These are phyloP conservation scores for Boulengerochromis microlepis DNA, from an alignment of 2,113 vertebrate genomes.

Conservation along the genomic window DNA sequence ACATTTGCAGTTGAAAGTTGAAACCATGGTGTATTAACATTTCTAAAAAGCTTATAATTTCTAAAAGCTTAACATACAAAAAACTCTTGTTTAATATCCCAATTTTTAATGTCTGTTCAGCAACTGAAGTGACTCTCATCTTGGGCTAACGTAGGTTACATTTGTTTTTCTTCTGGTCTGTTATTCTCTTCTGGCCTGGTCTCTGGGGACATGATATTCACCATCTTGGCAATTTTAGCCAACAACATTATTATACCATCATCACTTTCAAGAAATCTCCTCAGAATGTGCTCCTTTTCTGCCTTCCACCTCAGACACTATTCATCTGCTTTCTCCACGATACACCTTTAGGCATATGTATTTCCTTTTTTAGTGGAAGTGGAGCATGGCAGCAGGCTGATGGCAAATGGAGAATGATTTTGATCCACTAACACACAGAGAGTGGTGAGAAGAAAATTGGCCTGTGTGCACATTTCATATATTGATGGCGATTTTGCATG, in stretches of 20 bases:
- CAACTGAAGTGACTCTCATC: neutral
- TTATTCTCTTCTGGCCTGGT: neutral
- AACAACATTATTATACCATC: neutral
- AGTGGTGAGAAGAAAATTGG: neutral
- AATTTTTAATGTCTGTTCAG: neutral
- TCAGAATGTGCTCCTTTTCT: neutral
- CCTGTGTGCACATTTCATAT: neutral
- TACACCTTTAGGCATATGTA: neutral
- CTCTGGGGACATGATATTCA: neutral
- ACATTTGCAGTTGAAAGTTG: neutral
- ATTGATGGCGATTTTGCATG: rapidly evolving
- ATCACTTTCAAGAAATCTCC: neutral
- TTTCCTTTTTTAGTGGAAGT: neutral
- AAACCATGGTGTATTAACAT: neutral
- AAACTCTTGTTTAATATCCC: neutral
- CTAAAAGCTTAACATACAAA: neutral
- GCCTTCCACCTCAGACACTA: neutral
- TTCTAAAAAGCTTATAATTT: neutral
- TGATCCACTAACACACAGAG: neutral
- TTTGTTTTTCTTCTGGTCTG: neutral
- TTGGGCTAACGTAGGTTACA: neutral
- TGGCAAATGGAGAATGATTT: neutral
- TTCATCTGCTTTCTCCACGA: neutral
- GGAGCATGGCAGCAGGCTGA: neutral
- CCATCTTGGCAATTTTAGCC: neutral